A percentile compares a stretch with the other conserved stretches of the same genome.
These are phyloP conservation scores for Agriotes lineatus DNA, from an alignment of 2,888 invertebrate genomes.

Conservation along the genomic window DNA sequence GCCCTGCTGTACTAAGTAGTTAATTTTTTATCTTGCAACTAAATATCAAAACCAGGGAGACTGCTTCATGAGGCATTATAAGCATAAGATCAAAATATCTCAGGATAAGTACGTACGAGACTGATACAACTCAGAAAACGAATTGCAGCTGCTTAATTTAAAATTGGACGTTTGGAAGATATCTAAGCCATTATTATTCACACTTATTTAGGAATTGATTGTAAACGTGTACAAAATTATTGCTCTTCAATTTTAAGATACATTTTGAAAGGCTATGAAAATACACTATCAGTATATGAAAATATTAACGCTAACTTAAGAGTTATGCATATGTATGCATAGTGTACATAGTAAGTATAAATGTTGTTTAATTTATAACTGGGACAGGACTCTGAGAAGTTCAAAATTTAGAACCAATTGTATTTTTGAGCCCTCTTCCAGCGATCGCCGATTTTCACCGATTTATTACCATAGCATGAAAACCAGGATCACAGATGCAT, in stretches of 20 bases:
- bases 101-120: conserved; percentile 5
- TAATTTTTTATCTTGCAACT: conserved; percentile 22
- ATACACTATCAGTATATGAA: not conserved
- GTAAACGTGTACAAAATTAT: not conserved
- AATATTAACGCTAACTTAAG: not conserved
- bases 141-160: not conserved
- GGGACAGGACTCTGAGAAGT: not conserved
- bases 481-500: no score
- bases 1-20: no score
- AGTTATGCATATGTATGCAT: conserved; percentile 11
- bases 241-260: not conserved
- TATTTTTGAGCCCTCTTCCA: conserved; percentile 1
- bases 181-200: no score
- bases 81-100: conserved; percentile 1
- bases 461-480: not conserved
- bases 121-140: not conserved
- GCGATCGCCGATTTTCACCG: not conserved
- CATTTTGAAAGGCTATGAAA: not conserved
- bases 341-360: conserved; percentile 11
- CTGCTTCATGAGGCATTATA: conserved; percentile 29
- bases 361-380: conserved; percentile 11
- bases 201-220: no score
- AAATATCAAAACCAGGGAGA: conserved; percentile 27
- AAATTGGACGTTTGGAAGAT: not conserved
- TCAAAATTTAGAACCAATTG: not conserved